Conservation (phyloP, 2,888 invertebrate species). For the Parnassius mnemosyne region DNA sequence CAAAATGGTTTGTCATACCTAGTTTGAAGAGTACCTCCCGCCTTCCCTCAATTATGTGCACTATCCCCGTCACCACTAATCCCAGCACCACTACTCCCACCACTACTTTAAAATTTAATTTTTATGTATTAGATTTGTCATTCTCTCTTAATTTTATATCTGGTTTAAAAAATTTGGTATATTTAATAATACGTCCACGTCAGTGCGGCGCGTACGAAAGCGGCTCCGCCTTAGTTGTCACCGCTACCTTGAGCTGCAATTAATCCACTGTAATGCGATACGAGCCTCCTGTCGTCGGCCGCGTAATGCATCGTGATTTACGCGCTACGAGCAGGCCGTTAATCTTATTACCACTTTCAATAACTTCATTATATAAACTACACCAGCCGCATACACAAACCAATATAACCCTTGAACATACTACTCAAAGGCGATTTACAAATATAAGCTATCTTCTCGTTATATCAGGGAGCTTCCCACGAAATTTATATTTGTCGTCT, state of each 20-base stretch:
- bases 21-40: no score
- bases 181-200: neutral
- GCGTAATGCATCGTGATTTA: slow-evolving; percentile 79
- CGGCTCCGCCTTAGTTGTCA: slow-evolving; percentile 53
- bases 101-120: no score
- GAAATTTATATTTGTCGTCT: slow-evolving; percentile 73
- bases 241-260: slow-evolving; percentile 53
- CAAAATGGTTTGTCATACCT: no score
- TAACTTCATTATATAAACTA: slow-evolving; percentile 74
- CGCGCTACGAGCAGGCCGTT: slow-evolving; percentile 69
- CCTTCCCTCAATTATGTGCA: no score
- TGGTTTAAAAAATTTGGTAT: no score
- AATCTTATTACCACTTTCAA: slow-evolving; percentile 80
- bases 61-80: no score
- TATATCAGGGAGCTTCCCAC: slow-evolving; percentile 63
- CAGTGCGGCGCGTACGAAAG: slow-evolving; percentile 7
- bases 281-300: slow-evolving; percentile 71
- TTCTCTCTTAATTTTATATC: no score
- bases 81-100: no score
- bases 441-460: slow-evolving; percentile 17
- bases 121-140: no score
- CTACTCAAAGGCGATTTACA: slow-evolving; percentile 46
- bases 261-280: slow-evolving; percentile 77
- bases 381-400: slow-evolving; percentile 48
- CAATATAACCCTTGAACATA: slow-evolving; percentile 58